Conservation (phyloP, 2,888 invertebrate species). For the Laothoe populi region DNA sequence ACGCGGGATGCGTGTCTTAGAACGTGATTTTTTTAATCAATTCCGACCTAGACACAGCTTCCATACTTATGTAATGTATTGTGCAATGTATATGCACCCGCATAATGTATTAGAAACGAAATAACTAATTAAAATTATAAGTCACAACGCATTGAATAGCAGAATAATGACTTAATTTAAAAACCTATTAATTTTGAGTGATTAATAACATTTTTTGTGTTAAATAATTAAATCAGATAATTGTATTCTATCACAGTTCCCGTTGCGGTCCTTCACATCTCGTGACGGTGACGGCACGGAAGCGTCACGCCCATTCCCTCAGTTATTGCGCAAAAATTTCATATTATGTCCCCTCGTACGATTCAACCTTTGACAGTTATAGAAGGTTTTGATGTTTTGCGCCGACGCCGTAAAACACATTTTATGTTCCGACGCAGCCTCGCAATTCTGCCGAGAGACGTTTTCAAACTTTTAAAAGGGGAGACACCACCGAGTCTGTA, state of each 20-base stretch:
- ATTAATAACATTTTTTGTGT: too few species aligned
- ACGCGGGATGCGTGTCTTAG: constrained; percentile 41
- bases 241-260: not conserved
- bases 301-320: constrained; percentile 49
- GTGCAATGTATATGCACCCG: not conserved
- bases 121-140: not conserved
- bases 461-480: constrained; percentile 72
- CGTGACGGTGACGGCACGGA: constrained; percentile 31
- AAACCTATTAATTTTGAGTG: not conserved
- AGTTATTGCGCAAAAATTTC: constrained; percentile 55
- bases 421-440: constrained; percentile 71
- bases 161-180: not conserved
- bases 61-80: constrained; percentile 9
- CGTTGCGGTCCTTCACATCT: not conserved
- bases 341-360: constrained; percentile 50
- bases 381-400: constrained; percentile 75
- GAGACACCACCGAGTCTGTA: constrained; percentile 63
- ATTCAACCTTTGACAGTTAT: constrained; percentile 71
- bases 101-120: not conserved
- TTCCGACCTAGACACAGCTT: constrained; percentile 31
- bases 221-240: too few species aligned
- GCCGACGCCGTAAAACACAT: constrained; percentile 76
- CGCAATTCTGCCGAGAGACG: constrained; percentile 63
- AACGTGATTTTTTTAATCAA: constrained; percentile 55
- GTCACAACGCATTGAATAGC: not conserved